phyloP scores from a whole-genome alignment of 1,140 invertebrate genomes.

The Camponotus vicinus region DNA sequence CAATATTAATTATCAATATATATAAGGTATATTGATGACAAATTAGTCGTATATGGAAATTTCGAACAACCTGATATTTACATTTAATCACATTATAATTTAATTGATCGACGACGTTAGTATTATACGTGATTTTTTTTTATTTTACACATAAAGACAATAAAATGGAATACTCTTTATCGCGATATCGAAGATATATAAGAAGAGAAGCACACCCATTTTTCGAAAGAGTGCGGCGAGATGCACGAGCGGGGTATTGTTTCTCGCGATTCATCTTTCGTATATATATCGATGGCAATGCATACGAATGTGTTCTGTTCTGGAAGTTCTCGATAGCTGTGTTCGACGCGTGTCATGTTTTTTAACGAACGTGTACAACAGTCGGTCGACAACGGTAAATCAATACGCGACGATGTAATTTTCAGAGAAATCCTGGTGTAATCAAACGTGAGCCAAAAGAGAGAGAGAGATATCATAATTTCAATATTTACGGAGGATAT shows the following conservation, averaged over 20 bases:
- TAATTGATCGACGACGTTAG: too few relatives aligned
- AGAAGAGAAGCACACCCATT: neutral
- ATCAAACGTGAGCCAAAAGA: conserved; percentile 1
- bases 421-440: conserved; percentile 19
- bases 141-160: neutral
- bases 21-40: too few relatives aligned
- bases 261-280: conserved; percentile 24
- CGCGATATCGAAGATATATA: neutral
- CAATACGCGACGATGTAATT: conserved; percentile 43
- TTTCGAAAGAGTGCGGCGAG: conserved; percentile 2
- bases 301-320: neutral
- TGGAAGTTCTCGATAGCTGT: conserved; percentile 37
- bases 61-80: too few relatives aligned
- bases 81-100: neutral
- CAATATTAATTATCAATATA: too few relatives aligned
- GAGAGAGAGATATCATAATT: neutral
- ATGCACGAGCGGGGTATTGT: conserved; percentile 8
- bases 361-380: conserved; percentile 42
- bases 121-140: too few relatives aligned
- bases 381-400: conserved; percentile 29
- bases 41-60: too few relatives aligned
- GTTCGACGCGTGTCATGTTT: conserved; percentile 54
- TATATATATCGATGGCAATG: neutral
- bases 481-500: conserved; percentile 34
- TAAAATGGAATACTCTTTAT: neutral